Base-by-base conservation (phyloP, 2,797 vertebrate genomes). In the Pelobates cultripes region DNA sequence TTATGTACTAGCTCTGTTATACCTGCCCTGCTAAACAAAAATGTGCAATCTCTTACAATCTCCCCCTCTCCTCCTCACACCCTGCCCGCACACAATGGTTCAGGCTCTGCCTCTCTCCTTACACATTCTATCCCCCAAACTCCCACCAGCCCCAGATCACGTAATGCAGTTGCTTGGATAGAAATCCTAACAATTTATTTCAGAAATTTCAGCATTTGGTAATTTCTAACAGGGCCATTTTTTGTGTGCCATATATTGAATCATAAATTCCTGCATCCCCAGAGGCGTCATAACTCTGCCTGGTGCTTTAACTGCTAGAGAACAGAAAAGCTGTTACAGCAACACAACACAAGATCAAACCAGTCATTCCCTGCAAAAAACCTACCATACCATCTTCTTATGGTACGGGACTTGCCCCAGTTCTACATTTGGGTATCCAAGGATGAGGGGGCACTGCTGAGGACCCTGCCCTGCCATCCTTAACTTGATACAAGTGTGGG, bases 251-350 rank as follows among this genome's bases (percentile, higher is more conserved):
- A 79, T 66, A 79, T 79, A 84, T 79, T 75, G 72, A 78, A 84
- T 79, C 82, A 79, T 79, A 84, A 84, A 79, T 84, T 79, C 82
- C 67, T 66, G 12, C 66, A 67, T 79, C 72, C 82, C 72, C 82
- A 71, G 63, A 68, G 77, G 82, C 43, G 44, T 66, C 44, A 79
- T 79, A 84, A 79, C 67, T 75, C 76, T 78, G 70, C 81, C 70
- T 70, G 28, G 7, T 69, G 63, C 70, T 41, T 63, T 74, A 69
- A 83, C 63, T 17, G 66, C 64, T 75, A 7, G 10, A 42, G 40
- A 47, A 28, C 72, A 9, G 76, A 67, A 51, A 40, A 28, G 28
- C 28, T 28, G 28, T 28, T 28, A 28, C 28, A 28, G 28, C 28
- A 28, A 28, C 28, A 28, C 28, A 28, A 28, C 28, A 28, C 28